phyloP scores from a whole-genome alignment of 2,888 invertebrate genomes.

The Artemia sinica region DNA sequence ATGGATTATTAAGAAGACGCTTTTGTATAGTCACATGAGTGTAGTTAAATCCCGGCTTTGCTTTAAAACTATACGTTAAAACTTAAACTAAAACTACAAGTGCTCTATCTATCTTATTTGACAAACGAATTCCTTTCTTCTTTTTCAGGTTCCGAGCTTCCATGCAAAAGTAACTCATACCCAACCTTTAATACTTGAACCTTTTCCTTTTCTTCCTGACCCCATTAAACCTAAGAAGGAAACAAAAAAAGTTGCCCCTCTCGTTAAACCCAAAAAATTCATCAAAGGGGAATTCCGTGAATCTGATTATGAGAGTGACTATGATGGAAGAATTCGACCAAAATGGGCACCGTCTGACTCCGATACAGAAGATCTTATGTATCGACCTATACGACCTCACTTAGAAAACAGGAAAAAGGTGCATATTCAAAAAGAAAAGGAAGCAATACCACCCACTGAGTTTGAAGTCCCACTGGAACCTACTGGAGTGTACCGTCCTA shows the following conservation, averaged over 20 bases:
- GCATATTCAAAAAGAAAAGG: constrained; percentile 22
- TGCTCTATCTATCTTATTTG: too few species aligned
- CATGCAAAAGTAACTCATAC: constrained; percentile 12
- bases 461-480: constrained; percentile 40
- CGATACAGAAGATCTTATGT: constrained; percentile 36
- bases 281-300: constrained; percentile 45
- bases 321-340: constrained; percentile 44
- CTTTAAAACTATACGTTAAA: too few species aligned
- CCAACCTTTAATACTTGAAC: constrained; percentile 30
- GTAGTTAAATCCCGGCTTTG: too few species aligned
- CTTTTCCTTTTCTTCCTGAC: constrained; percentile 35
- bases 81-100: too few species aligned
- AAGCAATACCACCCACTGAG: constrained; percentile 39
- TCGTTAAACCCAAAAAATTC: constrained; percentile 47
- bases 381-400: constrained; percentile 41
- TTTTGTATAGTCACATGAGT: too few species aligned
- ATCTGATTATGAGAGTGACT: constrained; percentile 54
- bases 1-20: too few species aligned
- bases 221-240: constrained; percentile 30
- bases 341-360: constrained; percentile 37
- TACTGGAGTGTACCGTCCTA: constrained; percentile 39
- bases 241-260: constrained; percentile 35
- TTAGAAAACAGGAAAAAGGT: constrained; percentile 9
- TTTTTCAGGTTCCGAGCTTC: constrained; percentile 21
- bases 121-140: constrained; percentile 19